phyloP scores from a whole-genome alignment of 2,797 vertebrate genomes.

The Toxotes lorentzi region DNA sequence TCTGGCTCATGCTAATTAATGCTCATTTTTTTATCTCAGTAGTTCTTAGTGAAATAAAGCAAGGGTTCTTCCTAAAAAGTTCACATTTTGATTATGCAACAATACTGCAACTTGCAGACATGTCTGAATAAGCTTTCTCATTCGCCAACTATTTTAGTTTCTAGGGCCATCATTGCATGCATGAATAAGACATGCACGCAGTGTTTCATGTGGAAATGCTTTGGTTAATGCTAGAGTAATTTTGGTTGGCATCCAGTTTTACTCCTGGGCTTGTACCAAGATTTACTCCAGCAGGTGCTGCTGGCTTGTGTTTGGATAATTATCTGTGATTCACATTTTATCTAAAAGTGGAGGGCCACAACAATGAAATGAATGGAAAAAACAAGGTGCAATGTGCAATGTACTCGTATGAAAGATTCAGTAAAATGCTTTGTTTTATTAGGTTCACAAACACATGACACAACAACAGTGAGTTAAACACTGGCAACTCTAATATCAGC shows the following conservation, averaged over 20 bases:
- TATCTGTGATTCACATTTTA: constrained; percentile 30
- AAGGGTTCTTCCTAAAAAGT: too few species aligned
- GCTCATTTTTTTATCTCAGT: constrained; percentile 5
- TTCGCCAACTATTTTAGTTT: constrained; percentile 4
- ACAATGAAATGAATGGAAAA: constrained; percentile 18
- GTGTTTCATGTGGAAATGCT: constrained; percentile 16
- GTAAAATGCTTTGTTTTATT: neutral
- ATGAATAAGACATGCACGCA: neutral
- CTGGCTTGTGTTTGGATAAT: constrained; percentile 21
- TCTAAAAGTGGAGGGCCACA: constrained; percentile 3
- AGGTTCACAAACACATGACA: neutral
- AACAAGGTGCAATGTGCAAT: neutral
- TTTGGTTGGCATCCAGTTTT: constrained; percentile 22
- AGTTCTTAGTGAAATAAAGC: neutral
- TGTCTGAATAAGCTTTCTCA: neutral
- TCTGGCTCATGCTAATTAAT: too few species aligned
- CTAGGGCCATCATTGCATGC: neutral
- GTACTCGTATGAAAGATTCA: neutral
- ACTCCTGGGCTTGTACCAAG: neutral
- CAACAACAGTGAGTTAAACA: constrained; percentile 3
- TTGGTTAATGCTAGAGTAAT: constrained; percentile 5
- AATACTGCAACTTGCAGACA: too few species aligned
- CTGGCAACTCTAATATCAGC: constrained; percentile 3
- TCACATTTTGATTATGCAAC: too few species aligned
- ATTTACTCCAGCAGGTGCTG: constrained; percentile 38